These are phyloP conservation scores for Trematomus bernacchii DNA, from an alignment of 2,797 vertebrate species.

Conservation along the genomic window DNA sequence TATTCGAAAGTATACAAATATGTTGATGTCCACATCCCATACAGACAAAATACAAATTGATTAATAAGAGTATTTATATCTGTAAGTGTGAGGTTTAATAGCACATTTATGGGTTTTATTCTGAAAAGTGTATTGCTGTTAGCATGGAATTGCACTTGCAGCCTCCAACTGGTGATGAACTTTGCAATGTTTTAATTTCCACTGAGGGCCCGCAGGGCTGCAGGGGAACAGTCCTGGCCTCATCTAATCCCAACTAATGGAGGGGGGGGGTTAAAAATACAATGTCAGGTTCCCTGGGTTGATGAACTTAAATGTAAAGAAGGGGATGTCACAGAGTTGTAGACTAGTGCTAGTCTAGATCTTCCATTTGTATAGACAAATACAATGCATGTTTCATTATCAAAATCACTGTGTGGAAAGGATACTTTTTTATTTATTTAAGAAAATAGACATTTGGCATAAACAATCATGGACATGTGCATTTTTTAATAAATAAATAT, in stretches of 20 bases:
- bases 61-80: constrained; percentile 4
- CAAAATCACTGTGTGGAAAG: background rate
- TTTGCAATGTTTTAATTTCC: constrained; percentile 44
- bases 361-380: constrained; percentile 9
- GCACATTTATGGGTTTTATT: constrained; percentile 1
- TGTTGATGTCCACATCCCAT: background rate
- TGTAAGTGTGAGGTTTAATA: background rate
- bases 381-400: background rate
- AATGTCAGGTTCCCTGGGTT: constrained; percentile 47
- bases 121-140: background rate
- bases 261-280: constrained; percentile 59
- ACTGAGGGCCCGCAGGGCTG: constrained; percentile 13
- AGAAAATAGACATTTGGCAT: background rate
- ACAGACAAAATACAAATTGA: background rate
- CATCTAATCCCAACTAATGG: constrained; percentile 24
- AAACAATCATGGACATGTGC: background rate
- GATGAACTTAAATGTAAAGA: constrained; percentile 52
- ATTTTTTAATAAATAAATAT: too few species aligned
- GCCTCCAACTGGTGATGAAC: constrained; percentile 24
- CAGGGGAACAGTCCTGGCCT: constrained; percentile 4
- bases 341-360: constrained; percentile 5
- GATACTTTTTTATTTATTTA: background rate
- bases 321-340: constrained; percentile 19
- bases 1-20: background rate
- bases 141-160: background rate